These are phyloP conservation scores for Omphaloscelis lunosa DNA, from an alignment of 2,888 invertebrate species.

Conservation along the genomic window DNA sequence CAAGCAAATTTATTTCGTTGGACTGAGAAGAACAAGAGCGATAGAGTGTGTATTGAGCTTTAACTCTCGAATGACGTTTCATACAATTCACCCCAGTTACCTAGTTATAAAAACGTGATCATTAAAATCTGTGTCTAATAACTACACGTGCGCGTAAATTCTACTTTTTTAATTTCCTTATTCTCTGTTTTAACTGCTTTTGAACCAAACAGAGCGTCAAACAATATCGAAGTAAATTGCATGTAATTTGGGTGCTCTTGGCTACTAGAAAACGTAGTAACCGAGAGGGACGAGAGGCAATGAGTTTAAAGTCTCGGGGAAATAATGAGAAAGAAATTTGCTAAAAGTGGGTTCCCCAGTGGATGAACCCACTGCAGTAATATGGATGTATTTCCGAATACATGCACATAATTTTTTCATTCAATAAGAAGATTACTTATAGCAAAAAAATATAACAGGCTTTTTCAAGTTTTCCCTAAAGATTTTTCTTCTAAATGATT, in stretches of 20 bases:
- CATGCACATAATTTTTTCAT: not conserved
- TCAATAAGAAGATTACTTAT: not conserved
- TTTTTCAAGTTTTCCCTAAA: not conserved
- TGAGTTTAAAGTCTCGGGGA: not conserved
- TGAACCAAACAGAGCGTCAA: conserved; percentile 57
- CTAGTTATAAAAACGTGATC: conserved; percentile 29
- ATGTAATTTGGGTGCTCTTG: conserved; percentile 38
- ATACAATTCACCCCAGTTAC: conserved; percentile 5
- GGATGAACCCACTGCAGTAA: not conserved
- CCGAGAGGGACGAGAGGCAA: not conserved
- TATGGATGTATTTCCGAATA: not conserved
- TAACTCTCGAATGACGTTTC: not conserved
- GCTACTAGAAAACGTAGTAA: conserved; percentile 21
- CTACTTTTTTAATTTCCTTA: conserved; percentile 52
- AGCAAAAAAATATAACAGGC: not conserved
- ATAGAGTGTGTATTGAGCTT: not conserved
- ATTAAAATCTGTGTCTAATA: conserved; percentile 25
- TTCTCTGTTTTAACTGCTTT: conserved; percentile 39
- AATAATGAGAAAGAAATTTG: not conserved
- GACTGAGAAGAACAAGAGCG: not conserved
- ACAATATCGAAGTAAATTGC: conserved; percentile 58
- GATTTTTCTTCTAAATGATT: not conserved
- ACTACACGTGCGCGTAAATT: conserved; percentile 39
- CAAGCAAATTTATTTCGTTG: not conserved
- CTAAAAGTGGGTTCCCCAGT: not conserved